A percentile compares a stretch with the other conserved stretches of the same genome.
These are phyloP conservation scores for Sinocyclocheilus anshuiensis DNA, from an alignment of 2,113 vertebrate genomes.

Conservation along the genomic window DNA sequence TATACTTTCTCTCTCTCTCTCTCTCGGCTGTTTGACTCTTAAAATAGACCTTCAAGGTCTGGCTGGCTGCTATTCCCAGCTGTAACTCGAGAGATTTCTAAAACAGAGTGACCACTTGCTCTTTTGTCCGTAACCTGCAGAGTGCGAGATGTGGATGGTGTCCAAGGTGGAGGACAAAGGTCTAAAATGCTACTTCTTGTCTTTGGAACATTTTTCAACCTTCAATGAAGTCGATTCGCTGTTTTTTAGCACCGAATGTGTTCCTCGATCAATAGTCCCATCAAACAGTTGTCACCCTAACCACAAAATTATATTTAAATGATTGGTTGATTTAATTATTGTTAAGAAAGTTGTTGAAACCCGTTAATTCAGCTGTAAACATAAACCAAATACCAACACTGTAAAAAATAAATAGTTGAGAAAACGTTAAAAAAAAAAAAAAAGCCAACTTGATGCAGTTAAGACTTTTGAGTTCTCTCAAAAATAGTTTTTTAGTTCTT, in stretches of 20 bases:
- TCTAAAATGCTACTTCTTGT: not conserved
- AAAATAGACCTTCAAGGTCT: constrained; percentile 46
- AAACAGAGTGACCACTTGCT: constrained; percentile 45
- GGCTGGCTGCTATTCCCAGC: constrained; percentile 39
- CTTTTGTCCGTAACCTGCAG: constrained; percentile 35
- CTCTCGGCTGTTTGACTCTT: constrained; percentile 46
- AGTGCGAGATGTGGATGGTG: constrained; percentile 16
- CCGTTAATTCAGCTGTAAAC: not conserved
- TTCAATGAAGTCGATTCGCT: not conserved
- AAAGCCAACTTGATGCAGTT: too few relatives aligned
- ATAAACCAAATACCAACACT: not conserved
- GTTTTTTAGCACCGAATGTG: not conserved
- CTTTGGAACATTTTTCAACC: not conserved
- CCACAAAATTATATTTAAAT: not conserved
- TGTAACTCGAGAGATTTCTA: constrained; percentile 33
- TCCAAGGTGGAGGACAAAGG: constrained; percentile 26
- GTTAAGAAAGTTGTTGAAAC: not conserved
- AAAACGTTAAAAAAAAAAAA: too few relatives aligned
- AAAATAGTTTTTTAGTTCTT: too few relatives aligned
- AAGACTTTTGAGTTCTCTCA: too few relatives aligned
- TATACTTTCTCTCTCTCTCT: constrained; percentile 31
- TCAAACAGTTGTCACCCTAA: not conserved
- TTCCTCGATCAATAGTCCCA: not conserved
- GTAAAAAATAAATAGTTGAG: too few relatives aligned
- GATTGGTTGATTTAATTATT: not conserved